Evolutionary conservation across 2,888 invertebrate species (phyloP).

Genomic region (Diaphora mendica): DNA sequence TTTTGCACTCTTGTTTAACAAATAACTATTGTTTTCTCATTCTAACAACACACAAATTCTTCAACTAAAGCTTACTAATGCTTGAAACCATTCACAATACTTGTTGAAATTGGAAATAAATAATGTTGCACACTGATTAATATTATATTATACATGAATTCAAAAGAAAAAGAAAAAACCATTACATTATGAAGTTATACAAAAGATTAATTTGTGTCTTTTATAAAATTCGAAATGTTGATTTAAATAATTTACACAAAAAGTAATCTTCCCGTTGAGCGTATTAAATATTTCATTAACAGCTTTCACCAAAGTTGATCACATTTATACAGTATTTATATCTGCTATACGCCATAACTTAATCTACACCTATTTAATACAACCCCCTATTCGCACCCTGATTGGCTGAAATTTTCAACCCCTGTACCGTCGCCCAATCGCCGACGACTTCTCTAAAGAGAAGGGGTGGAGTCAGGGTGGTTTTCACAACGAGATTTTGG

Average conservation of each 20-base stretch:
- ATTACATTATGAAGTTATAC: too few species aligned
- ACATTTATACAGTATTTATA: slow-evolving; percentile 78
- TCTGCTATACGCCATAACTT: slow-evolving; percentile 80
- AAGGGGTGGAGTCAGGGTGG: slow-evolving; percentile 81
- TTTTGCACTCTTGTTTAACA: too few species aligned
- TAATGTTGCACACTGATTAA: too few species aligned
- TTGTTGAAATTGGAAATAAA: too few species aligned
- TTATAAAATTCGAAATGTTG: neutral
- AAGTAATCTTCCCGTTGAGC: slow-evolving; percentile 18
- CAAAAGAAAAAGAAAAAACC: too few species aligned
- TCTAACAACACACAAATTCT: too few species aligned
- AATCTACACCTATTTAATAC: slow-evolving; percentile 83
- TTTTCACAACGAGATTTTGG: slow-evolving; percentile 76
- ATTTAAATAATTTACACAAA: slow-evolving; percentile 20
- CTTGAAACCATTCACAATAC: too few species aligned
- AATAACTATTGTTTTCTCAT: too few species aligned
- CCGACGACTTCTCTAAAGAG: slow-evolving; percentile 56
- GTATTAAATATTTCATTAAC: slow-evolving; percentile 72
- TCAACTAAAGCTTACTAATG: too few species aligned
- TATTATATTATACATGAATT: too few species aligned
- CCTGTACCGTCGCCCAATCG: slow-evolving; percentile 75
- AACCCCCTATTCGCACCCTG: slow-evolving; percentile 61
- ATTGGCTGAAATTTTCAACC: slow-evolving; percentile 81
- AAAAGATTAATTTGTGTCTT: neutral
- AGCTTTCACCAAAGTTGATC: slow-evolving; percentile 67